Evolutionary conservation across 2,797 vertebrate species (phyloP), one percentile per base, ranked within the genome.

Genomic region (Platyrinchus mystaceus): DNA sequence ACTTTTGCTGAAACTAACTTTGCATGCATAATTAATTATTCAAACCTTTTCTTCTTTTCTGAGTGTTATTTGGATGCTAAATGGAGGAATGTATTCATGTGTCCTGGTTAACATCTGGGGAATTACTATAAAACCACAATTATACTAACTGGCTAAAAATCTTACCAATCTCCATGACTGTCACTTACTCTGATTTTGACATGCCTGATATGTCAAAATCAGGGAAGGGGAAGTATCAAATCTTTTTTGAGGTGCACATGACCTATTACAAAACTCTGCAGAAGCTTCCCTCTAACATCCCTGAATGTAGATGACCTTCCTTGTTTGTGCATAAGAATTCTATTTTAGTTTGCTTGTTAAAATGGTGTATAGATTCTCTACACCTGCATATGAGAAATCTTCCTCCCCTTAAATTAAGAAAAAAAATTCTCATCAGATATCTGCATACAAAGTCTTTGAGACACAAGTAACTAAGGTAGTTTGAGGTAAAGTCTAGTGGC

Each of bases 131-230:
- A 90, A 95, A 59, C 34, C 43, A 22, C 56, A 88, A 79, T 87
- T 91, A 91, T 16, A 81, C 90, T 90, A 94, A 70, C 28, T 43
- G 80, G 69, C 22, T 68, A 69, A 93, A 96, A 96, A 71, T 81
- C 59, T 56, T 91, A 68, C 27, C 87, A 59, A 81, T 82, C 17
- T 62, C 41, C 19, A 37, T 46, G 44, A 47, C 68, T 81, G 68
- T 62, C 46, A 83, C 24, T 82, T 93, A 44, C 8, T 86, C 28
- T 5, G 15, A 75, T 79, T 87, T 74, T 85, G 49, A 86, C 20
- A 73, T 50, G 39, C 27, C 34, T 74, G 27, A 69, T 78, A 44
- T 52, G 27, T 30, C 27, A 50, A 50, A 50, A 50, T 50, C 36
- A 74, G 32, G 9, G 14, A 84, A 59, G 24, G 46, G 4, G 26